A percentile compares a stretch with the other conserved stretches of the same genome.
phyloP scores from a whole-genome alignment of 2,113 vertebrate species.

The Pionites leucogaster region DNA sequence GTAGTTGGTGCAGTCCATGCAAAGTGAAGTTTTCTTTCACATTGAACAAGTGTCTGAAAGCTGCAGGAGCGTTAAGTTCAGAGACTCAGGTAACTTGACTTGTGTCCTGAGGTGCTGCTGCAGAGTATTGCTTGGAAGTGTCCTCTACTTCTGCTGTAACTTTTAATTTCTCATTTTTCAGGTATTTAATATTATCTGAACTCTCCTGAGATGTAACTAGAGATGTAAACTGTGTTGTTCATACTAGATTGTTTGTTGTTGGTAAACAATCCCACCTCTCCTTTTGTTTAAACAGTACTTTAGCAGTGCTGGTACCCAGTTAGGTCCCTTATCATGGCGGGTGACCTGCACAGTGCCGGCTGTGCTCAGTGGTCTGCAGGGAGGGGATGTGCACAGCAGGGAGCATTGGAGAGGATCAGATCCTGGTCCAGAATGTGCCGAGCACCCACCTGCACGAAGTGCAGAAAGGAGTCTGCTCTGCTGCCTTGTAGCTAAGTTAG shows the following conservation, averaged over 20 bases:
- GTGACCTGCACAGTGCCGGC: rapidly evolving
- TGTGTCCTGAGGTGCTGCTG: not conserved
- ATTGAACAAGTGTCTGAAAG: not conserved
- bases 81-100: not conserved
- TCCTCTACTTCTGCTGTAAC: not conserved
- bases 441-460: too few relatives aligned
- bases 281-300: not conserved
- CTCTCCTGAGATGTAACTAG: not conserved
- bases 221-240: rapidly evolving
- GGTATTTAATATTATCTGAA: not conserved
- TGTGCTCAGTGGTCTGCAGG: not conserved
- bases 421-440: too few relatives aligned
- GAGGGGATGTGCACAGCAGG: not conserved
- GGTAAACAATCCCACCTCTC: not conserved
- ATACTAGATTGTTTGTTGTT: not conserved
- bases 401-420: too few relatives aligned
- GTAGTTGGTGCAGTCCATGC: rapidly evolving
- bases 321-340: rapidly evolving
- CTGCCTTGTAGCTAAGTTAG: too few relatives aligned
- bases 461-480: too few relatives aligned
- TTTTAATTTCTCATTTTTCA: not conserved
- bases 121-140: not conserved
- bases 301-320: rapidly evolving
- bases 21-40: rapidly evolving
- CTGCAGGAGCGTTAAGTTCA: not conserved